Base-by-base conservation (phyloP, 2,113 vertebrate genomes). In the Hemiprocne comata region DNA sequence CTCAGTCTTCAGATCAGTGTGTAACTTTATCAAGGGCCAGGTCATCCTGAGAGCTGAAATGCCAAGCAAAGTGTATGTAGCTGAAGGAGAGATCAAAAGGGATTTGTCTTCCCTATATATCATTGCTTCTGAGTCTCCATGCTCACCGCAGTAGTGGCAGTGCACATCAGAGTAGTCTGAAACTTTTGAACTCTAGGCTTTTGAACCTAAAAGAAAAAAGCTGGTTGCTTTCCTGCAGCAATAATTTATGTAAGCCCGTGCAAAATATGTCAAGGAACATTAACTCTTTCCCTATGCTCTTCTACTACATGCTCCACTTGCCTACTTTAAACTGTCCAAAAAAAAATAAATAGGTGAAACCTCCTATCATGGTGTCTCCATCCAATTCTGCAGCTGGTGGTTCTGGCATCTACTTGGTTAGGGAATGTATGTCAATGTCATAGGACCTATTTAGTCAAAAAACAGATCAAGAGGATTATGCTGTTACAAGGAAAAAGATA, bases 61-160 rank as follows among this genome's bases (percentile, higher is more conserved):
- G 0, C 24, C 23, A n/a, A 0, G 0, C 17, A 31, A 76, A 72
- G 10, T 19, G 2, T 20, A 7, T 9, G 11, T 7, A 69, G 29
- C 42, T 76, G 46, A 72, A 81, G 31, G 16, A 77, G 64, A 57
- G 5, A 54, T 34, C 10, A 25, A 50, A 25, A 58, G 42, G 18
- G 15, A 48, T 54, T 85, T 85, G 8, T 69, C 54, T 91, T 89
- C 34, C 24, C 19, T 11, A 18, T n/a, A 15, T 26, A 69, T 12
- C 17, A 11, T 67, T 46, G 17, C 19, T 71, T 65, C 34, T 24
- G 57, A 71, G 31, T 53, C 58, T 75, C 57, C 17, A 20, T 21
- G 12, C 4, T 85, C 24, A 57, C 38, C 67, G 64, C 34, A 82
- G 54, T 6, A 73, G 38, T 82, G 23, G 21, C 14, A 62, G 10